These are phyloP conservation scores for Saccopteryx leptura DNA, from an alignment of 2,113 vertebrate genomes.

Conservation along the genomic window DNA sequence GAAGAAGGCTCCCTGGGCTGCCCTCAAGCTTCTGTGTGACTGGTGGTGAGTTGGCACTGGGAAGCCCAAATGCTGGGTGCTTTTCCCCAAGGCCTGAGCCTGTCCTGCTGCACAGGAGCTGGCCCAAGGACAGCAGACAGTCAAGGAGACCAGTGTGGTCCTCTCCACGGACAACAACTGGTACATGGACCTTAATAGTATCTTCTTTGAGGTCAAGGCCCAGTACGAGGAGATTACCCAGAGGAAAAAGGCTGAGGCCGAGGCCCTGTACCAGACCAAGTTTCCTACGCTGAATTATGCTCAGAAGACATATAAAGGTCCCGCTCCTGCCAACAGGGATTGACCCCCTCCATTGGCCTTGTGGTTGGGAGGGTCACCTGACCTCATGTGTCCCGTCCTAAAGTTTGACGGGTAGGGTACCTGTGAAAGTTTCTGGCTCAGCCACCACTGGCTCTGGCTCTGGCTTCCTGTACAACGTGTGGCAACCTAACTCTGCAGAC, in stretches of 20 bases:
- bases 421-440: not conserved
- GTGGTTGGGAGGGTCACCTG: not conserved
- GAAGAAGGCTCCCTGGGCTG: not conserved
- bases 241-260: slow-evolving; percentile 48
- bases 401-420: not conserved
- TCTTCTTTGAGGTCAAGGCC: slow-evolving; percentile 81
- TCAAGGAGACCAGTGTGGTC: slow-evolving; percentile 80
- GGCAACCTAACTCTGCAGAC: not conserved
- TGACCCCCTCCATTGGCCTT: not conserved
- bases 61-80: not conserved
- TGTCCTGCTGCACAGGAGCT: slow-evolving; percentile 55
- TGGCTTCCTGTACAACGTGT: not conserved
- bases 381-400: not conserved
- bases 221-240: slow-evolving; percentile 86
- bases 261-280: slow-evolving; percentile 62
- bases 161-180: slow-evolving; percentile 60
- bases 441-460: not conserved
- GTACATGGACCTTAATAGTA: not conserved
- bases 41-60: not conserved
- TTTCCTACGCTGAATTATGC: not conserved
- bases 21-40: not conserved
- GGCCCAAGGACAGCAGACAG: slow-evolving; percentile 75
- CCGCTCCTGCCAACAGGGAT: not conserved
- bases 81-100: not conserved
- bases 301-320: not conserved